Evolutionary conservation across 2,888 invertebrate species (phyloP).

Genomic region (Eupithecia abbreviata): DNA sequence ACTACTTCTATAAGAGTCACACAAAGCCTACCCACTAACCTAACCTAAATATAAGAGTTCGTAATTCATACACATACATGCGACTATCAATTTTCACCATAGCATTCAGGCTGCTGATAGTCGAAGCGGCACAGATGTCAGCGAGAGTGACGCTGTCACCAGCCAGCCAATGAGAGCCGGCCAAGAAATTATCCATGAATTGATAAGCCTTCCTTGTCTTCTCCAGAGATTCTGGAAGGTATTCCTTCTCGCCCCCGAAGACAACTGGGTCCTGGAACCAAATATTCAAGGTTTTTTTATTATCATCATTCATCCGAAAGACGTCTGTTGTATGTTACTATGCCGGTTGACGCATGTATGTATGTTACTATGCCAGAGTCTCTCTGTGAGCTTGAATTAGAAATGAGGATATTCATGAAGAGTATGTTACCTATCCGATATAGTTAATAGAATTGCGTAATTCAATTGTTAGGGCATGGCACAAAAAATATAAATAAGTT

Average conservation of each 20-base stretch:
- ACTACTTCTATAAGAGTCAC: not conserved
- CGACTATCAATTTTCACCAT: conserved; percentile 58
- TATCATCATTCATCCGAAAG: too few relatives aligned
- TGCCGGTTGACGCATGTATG: too few relatives aligned
- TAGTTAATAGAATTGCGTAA: too few relatives aligned
- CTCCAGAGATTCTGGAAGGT: conserved; percentile 52
- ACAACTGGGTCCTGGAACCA: conserved; percentile 56
- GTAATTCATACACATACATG: conserved; percentile 52
- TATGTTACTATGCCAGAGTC: too few relatives aligned
- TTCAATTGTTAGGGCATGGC: too few relatives aligned
- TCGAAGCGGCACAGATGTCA: conserved; percentile 82
- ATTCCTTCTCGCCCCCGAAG: conserved; percentile 51
- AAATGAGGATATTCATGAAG: too few relatives aligned
- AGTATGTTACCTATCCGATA: too few relatives aligned
- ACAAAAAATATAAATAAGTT: too few relatives aligned
- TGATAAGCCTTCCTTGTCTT: conserved; percentile 57
- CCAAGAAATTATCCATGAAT: conserved; percentile 79
- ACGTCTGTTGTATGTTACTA: too few relatives aligned
- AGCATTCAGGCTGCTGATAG: conserved; percentile 73
- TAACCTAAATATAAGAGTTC: not conserved
- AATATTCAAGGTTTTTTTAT: not conserved
- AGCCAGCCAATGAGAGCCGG: conserved; percentile 76
- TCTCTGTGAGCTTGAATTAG: too few relatives aligned
- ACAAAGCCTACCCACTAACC: too few relatives aligned
- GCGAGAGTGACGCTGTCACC: conserved; percentile 85